Evolutionary conservation across 2,113 vertebrate genomes (phyloP).

Genomic region (Heterochromis multidens): DNA sequence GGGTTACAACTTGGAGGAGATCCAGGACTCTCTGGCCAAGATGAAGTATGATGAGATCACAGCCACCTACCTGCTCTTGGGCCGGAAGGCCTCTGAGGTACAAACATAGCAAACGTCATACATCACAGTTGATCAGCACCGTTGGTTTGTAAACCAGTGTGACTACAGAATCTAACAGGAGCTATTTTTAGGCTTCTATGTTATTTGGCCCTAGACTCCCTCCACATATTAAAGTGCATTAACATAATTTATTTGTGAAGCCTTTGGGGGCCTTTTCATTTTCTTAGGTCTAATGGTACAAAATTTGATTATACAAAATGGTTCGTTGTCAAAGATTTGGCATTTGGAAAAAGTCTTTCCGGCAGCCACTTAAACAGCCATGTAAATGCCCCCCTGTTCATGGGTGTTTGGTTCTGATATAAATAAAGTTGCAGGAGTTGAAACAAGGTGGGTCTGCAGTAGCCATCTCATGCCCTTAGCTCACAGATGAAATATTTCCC

Average conservation of each 20-base stretch:
- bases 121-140: background rate
- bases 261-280: rapidly evolving
- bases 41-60: slow-evolving; percentile 99
- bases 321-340: background rate
- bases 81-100: slow-evolving; percentile 95
- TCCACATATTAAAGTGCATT: background rate
- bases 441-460: background rate
- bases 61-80: slow-evolving; percentile 93
- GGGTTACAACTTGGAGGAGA: slow-evolving; percentile 97
- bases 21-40: slow-evolving; percentile 96
- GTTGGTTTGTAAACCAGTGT: background rate
- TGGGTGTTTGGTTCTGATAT: background rate
- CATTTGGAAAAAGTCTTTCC: background rate
- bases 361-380: background rate
- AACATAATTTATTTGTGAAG: background rate
- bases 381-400: background rate
- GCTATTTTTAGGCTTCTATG: background rate
- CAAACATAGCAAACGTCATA: slow-evolving; percentile 37
- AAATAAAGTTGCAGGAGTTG: background rate
- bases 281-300: background rate
- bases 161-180: background rate
- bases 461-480: background rate
- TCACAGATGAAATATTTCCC: background rate
- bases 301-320: background rate
- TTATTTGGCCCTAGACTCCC: background rate